Percentiles rank a stretch among this genome's conserved stretches.
phyloP scores from a whole-genome alignment of 2,113 vertebrate species.

The Limnothrissa miodon region DNA sequence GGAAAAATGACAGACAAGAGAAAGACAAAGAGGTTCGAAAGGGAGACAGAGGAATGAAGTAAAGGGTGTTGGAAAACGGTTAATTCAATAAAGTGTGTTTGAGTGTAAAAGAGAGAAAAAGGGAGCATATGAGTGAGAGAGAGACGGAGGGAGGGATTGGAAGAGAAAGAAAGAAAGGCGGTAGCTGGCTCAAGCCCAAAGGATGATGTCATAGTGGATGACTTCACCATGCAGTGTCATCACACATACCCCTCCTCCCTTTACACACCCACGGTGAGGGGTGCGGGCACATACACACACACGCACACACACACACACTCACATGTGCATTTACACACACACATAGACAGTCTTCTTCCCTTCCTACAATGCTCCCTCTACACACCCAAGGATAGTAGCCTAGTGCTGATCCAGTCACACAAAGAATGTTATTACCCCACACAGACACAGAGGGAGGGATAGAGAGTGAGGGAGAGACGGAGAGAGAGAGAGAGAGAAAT shows the following conservation, averaged over 20 bases:
- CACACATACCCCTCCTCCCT: conserved; percentile 42
- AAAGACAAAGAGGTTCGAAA: neutral
- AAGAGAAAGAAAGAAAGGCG: conserved; percentile 26
- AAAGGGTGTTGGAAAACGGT: neutral
- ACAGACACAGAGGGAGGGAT: neutral
- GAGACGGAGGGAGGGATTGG: conserved; percentile 23
- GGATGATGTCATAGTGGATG: conserved; percentile 59
- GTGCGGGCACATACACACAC: neutral
- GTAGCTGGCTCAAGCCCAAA: conserved; percentile 49
- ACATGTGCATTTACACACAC: neutral
- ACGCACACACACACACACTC: neutral
- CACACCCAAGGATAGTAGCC: conserved; percentile 39
- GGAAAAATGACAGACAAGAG: too few relatives aligned
- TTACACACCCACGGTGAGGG: conserved; percentile 30
- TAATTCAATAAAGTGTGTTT: neutral
- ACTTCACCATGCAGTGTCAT: conserved; percentile 62
- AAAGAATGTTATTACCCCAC: neutral
- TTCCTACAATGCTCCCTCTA: conserved; percentile 19
- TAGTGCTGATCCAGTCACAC: conserved; percentile 28
- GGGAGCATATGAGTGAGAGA: conserved; percentile 19
- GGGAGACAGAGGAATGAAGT: neutral
- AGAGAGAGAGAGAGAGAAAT: too few relatives aligned
- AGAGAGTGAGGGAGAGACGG: too few relatives aligned
- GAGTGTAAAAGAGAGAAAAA: conserved; percentile 39
- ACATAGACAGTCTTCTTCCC: conserved; percentile 20